These are phyloP conservation scores for Todus mexicanus DNA, from an alignment of 2,797 vertebrate genomes.

Conservation along the genomic window DNA sequence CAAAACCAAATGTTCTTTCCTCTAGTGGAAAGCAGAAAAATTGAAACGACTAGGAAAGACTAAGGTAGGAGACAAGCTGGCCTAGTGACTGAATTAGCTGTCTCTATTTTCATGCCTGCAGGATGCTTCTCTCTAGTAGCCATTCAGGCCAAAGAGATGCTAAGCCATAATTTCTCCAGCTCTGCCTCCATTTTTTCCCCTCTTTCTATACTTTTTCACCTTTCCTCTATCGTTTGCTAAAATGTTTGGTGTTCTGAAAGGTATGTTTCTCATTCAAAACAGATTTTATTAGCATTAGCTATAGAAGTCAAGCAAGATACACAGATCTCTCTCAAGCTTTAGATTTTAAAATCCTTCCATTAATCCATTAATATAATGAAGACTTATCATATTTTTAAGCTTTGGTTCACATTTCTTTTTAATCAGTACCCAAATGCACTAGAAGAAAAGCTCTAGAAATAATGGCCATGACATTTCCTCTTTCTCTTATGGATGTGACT, in stretches of 20 bases:
- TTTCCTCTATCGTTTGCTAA: background rate
- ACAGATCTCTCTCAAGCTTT: background rate
- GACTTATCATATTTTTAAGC: background rate
- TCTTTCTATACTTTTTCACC: background rate
- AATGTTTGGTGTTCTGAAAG: background rate
- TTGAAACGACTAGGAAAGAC: background rate
- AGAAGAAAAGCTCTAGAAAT: background rate
- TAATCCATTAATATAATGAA: background rate
- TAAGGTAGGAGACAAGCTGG: background rate
- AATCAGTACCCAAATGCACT: background rate
- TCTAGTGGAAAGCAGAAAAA: background rate
- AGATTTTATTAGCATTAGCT: background rate
- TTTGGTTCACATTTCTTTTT: background rate
- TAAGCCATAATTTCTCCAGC: background rate
- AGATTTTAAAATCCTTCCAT: background rate
- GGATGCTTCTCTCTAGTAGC: background rate
- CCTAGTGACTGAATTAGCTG: background rate
- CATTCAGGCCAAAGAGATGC: background rate
- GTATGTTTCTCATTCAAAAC: background rate
- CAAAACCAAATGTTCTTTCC: background rate
- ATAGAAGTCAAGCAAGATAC: background rate
- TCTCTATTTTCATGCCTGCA: background rate
- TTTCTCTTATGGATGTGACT: background rate
- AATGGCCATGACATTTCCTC: background rate
- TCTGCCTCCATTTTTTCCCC: background rate